Base-by-base conservation (phyloP, 2,797 vertebrate genomes). In the Poliocrania exsul region DNA sequence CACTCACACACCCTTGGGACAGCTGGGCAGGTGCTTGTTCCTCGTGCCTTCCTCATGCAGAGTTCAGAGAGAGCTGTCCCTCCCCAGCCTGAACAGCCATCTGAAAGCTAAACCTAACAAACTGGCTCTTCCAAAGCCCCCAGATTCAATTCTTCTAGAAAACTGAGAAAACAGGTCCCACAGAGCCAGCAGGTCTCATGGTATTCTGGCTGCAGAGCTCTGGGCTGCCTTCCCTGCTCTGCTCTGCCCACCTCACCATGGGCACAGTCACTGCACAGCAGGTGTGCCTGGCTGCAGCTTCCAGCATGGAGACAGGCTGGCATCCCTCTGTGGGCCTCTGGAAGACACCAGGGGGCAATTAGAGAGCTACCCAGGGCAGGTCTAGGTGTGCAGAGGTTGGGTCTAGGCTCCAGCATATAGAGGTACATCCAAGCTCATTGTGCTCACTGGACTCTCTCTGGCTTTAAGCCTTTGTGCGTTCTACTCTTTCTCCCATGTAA, bases 151-250 rank as follows among this genome's bases (percentile, higher is more conserved):
- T 11, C 54, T 60, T 17, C 9, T 70, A 54, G 62, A 85, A 80
- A 80, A 75, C 35, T 0, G 4, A 66, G 60, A 28, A 73, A 49
- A 46, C 8, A 16, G 6, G 14, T 60, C 26, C 60, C 26, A 13
- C 4, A 40, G 66, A 81, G 5, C 46, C 46, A 24, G 9, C 25
- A 21, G 37, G 28, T 29, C 28, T 24, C 38, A n/a, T 0, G 0
- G 9, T 29, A 4, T 19, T 53, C 51, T 31, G 11, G 51, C 51
- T 31, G 11, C 66, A 60, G 28, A 17, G 49, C 56, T 56, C 14
- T 44, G 69, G n/a, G 42, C 28, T 65, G 7, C 66, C 35, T 51
- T 38, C 57, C 35, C 57, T 60, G 35, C 57, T 28, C 35, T 58
- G 57, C 35, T 70, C 65, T 81, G 54, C 64, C 2, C 42, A 13